These are phyloP conservation scores for Anas bahamensis DNA, from an alignment of 2,797 vertebrate genomes.

Conservation along the genomic window DNA sequence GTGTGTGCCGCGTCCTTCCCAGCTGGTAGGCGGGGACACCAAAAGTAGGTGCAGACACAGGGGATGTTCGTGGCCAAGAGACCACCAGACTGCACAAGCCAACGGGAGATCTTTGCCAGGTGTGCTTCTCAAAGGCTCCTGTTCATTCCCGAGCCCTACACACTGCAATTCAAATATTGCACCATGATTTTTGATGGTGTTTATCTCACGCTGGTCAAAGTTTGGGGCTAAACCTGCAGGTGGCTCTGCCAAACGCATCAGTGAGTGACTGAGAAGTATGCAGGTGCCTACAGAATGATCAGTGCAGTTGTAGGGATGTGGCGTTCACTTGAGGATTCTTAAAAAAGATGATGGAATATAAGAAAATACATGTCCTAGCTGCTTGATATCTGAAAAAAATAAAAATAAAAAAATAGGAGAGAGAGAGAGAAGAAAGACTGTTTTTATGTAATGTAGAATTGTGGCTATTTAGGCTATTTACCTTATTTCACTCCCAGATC, in stretches of 20 bases:
- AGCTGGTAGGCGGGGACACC: neutral
- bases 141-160: accelerated
- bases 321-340: neutral
- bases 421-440: neutral
- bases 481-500: neutral
- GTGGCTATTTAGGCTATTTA: neutral
- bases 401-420: too few relatives aligned
- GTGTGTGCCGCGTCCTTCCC: accelerated
- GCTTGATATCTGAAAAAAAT: neutral
- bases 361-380: neutral
- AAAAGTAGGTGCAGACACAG: neutral
- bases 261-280: neutral
- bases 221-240: neutral
- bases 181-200: neutral
- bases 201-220: neutral
- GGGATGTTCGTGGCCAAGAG: neutral
- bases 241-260: neutral
- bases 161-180: neutral
- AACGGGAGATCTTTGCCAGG: neutral
- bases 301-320: neutral
- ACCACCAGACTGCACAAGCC: neutral
- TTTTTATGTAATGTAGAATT: neutral
- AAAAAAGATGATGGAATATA: neutral
- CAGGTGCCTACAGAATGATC: neutral
- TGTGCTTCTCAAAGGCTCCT: neutral